These are phyloP conservation scores for Arge pagana DNA, from an alignment of 2,888 invertebrate species.

Conservation along the genomic window DNA sequence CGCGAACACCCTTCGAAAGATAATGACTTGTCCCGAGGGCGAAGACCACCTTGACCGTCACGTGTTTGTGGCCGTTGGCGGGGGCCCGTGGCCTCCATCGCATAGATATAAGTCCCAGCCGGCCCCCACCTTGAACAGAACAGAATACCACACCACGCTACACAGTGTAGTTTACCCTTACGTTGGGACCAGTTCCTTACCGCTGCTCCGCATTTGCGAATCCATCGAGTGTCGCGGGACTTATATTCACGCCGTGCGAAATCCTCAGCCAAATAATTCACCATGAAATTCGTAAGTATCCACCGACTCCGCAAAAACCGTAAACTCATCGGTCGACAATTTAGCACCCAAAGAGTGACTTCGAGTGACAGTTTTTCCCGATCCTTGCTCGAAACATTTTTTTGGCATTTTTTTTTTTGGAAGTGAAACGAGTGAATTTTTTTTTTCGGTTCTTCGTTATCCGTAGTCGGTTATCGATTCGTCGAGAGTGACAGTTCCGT, in stretches of 20 bases:
- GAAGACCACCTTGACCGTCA: constrained; percentile 47
- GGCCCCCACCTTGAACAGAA: constrained; percentile 45
- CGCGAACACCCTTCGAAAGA: no score
- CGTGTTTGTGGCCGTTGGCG: constrained; percentile 25
- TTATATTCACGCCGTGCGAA: no score
- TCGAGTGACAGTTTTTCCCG: neutral
- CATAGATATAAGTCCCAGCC: constrained; percentile 48
- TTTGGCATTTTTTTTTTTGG: neutral
- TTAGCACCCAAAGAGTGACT: no score
- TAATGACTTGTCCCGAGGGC: constrained; percentile 33
- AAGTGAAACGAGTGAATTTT: neutral
- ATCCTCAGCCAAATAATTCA: constrained; percentile 8
- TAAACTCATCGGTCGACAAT: no score
- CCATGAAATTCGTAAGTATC: constrained; percentile 45
- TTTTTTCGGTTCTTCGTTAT: no score
- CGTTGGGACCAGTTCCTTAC: constrained; percentile 13
- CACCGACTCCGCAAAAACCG: no score
- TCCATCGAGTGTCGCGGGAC: no score
- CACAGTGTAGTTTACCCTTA: constrained; percentile 18
- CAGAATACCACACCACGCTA: constrained; percentile 42
- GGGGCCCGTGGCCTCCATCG: constrained; percentile 44
- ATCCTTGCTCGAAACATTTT: neutral
- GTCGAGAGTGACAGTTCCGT: no score
- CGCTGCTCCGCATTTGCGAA: constrained; percentile 9
- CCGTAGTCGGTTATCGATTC: no score